Conservation (phyloP, 2,113 vertebrate genomes). For the Mirza zaza region DNA sequence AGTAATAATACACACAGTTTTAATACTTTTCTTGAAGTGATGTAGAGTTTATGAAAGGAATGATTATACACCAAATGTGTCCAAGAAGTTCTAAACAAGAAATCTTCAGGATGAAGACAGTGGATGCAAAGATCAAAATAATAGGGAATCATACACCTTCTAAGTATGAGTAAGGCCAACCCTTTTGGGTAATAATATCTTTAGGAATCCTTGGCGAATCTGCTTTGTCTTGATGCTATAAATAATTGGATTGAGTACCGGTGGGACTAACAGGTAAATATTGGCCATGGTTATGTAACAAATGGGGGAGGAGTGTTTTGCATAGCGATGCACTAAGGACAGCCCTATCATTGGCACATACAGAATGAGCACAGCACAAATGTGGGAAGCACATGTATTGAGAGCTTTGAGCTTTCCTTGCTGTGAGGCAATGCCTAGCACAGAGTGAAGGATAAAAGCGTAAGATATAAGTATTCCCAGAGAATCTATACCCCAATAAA, state of each 20-base stretch:
- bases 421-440: neutral
- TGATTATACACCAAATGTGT: neutral
- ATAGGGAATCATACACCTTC: neutral
- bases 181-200: neutral
- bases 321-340: constrained; percentile 7
- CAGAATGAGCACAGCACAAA: constrained; percentile 60
- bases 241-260: constrained; percentile 48
- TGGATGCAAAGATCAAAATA: neutral
- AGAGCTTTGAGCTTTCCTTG: constrained; percentile 29
- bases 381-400: constrained; percentile 51
- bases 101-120: neutral
- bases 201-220: neutral
- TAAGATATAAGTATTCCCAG: constrained; percentile 22
- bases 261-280: constrained; percentile 45
- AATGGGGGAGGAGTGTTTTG: neutral
- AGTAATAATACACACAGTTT: neutral
- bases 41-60: neutral
- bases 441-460: neutral
- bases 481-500: neutral
- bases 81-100: neutral
- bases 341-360: constrained; percentile 45
- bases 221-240: constrained; percentile 48
- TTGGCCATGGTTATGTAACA: constrained; percentile 9
- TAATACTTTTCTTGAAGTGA: neutral
- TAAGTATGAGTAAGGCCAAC: neutral